Evolutionary conservation across 2,888 invertebrate species (phyloP), one percentile per base, ranked within the genome.

Genomic region (Diploptera punctata): DNA sequence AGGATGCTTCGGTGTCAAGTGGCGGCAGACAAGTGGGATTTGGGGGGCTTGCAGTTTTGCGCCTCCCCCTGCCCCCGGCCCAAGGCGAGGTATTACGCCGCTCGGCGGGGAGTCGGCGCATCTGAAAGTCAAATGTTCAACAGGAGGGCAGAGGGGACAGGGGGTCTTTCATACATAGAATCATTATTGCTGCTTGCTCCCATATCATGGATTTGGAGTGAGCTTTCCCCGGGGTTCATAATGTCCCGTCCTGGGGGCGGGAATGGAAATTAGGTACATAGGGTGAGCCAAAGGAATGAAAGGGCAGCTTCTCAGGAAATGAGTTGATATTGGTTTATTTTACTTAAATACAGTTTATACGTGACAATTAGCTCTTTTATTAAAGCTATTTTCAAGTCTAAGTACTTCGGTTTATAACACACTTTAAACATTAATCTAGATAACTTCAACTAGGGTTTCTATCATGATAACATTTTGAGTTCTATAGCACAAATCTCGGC

Each of bases 61-160:
- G 26, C 29, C 57, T n/a, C 47, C 52, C 52, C 52, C 24, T 52
- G 24, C 57, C 57, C 57, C 57, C 16, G 13, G 21, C 24, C 43
- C 26, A 31, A 31, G 52, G 60, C 67, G 67, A 44, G 75, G 77
- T 77, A 76, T 76, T 74, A 76, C 71, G 68, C 44, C 78, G 73
- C 77, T 75, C 78, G 54, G 74, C 72, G 76, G 81, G 81, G 78
- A 80, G 77, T 80, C 81, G 74, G 80, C 79, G 77, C 83, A 84
- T 84, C 83, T 84, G 82, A 83, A 84, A 84, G 84, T 83, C 84
- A 83, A 84, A 83, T 83, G 80, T 77, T 78, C 76, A 76, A 77
- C 74, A 74, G 76, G 75, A 75, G 75, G 73, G 74, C 76, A 74
- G 57, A 29, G 57, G 57, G 57, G 31, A 29, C 29, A 29, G 57